Base-by-base conservation (phyloP, 2,888 invertebrate species). In the Drosophila birchii region DNA sequence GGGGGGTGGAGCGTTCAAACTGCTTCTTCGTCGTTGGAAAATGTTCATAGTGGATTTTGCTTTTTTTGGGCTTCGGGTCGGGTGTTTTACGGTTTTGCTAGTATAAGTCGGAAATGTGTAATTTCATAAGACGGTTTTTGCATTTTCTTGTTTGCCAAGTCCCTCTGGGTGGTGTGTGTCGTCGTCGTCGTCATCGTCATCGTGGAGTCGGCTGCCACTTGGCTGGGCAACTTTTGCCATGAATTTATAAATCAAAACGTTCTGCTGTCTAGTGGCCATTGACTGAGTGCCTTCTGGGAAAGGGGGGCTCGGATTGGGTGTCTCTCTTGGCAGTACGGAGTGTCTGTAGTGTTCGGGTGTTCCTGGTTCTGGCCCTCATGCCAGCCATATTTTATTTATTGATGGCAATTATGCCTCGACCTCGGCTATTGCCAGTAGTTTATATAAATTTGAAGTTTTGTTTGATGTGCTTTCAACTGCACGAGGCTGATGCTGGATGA, bases 321-420 rank as follows among this genome's bases (percentile, higher is more conserved):
- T 67, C 74, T 72, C 55, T 66, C 47, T 51, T 67, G 66, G 66
- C 66, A 39, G 56, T 20, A 49, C 41, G 68, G 55, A 34, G 57
- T 57, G 68, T 67, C 57, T 56, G 51, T 53, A n/a, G 14, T 70
- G 20, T 39, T 11, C 18, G 44, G 43, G 16, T n/a, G n/a, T n/a
- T 53, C 34, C 56, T 36, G 61, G 29, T 59, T 26, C 51, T 53
- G 51, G 38, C 41, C 39, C 78, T 56, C 36, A 60, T 57, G 66
- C 75, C 75, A 71, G 80, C 81, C 81, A 86, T 86, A 86, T 84
- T 88, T 88, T 86, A 86, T 90, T 84, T 90, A 90, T 91, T 91
- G 91, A 91, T 91, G 90, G 91, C 91, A 91, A 91, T 91, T 90
- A 91, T 90, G 85, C 75, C 77, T 80, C 84, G 90, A 89, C 81